Evolutionary conservation across 2,113 vertebrate species (phyloP), one percentile per base, ranked within the genome.

Genomic region (Syngnathus typhle): DNA sequence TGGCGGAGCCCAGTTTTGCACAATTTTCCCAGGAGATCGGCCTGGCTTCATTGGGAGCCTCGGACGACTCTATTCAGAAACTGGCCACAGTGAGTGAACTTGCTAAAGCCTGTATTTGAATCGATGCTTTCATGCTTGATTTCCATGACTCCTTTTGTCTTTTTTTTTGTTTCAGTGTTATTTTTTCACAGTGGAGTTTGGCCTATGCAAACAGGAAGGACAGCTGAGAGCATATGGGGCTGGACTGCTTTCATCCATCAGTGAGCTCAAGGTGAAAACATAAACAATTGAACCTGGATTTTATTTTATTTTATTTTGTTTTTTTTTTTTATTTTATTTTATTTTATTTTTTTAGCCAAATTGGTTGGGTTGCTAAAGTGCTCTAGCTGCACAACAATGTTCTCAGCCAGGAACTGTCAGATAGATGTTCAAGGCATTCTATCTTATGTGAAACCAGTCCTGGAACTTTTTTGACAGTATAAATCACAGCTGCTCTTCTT

Each of bases 11-110:
- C 62, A 99, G 95, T 86, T 99, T 99, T 82, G 96, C 97, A 63
- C 97, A 99, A 52, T 99, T 99, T 85, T 98, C 96, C 46, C 97
- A 99, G 85, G 97, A 99, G 89, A 98, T 99, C 67, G 97, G 97
- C 62, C 86, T 99, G 52, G 94, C 94, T 47, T 99, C 97, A n/a
- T 92, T 99, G 6, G 97, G 97, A 13, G 94, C 95, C 68, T 96
- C 96, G 8, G 97, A 99, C 55, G 96, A 99, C 69, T 92, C 94
- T 43, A 91, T 99, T 71, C 94, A 98, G 81, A 98, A 98, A 80
- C 91, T 99, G 78, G 95, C 97, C 82, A 98, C 96, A 15, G 97
- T 99, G 88, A 89, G 91, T 85, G 1, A 59, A 12, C 36, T 37
- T 47, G 13, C 32, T 60, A 11, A 21, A 64, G 12, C 0, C 43